phyloP scores from a whole-genome alignment of 2,888 invertebrate genomes.

The Platycheirus rosarum region DNA sequence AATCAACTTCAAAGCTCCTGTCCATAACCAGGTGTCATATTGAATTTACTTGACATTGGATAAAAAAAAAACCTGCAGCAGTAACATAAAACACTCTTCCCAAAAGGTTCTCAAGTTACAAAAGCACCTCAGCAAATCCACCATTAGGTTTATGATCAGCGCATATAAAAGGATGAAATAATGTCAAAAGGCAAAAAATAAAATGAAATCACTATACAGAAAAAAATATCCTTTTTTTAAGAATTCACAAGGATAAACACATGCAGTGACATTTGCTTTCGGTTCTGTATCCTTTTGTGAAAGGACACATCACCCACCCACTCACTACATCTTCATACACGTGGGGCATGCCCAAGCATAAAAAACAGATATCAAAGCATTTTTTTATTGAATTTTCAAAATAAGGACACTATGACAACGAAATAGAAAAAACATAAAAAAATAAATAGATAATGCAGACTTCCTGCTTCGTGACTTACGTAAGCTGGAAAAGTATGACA shows the following conservation, averaged over 20 bases:
- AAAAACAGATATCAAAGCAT: slow-evolving; percentile 52
- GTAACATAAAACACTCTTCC: background rate
- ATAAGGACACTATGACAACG: slow-evolving; percentile 53
- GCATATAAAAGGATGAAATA: too few relatives aligned
- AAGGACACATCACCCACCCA: background rate
- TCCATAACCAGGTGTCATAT: slow-evolving; percentile 48
- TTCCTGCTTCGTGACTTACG: slow-evolving; percentile 49
- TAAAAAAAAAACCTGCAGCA: background rate
- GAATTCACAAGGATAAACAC: slow-evolving; percentile 27
- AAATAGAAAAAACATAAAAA: slow-evolving; percentile 18
- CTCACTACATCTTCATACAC: background rate
- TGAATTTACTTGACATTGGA: slow-evolving; percentile 45
- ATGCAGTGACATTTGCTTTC: slow-evolving; percentile 27
- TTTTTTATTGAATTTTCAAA: slow-evolving; percentile 54
- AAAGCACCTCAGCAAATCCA: slow-evolving; percentile 20
- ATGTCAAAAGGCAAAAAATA: slow-evolving; percentile 39
- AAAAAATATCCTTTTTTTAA: slow-evolving; percentile 14
- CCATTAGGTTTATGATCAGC: slow-evolving; percentile 45
- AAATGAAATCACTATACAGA: slow-evolving; percentile 11
- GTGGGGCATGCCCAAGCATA: slow-evolving; percentile 23
- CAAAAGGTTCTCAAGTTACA: slow-evolving; percentile 16
- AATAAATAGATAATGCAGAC: background rate
- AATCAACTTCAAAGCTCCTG: slow-evolving; percentile 37
- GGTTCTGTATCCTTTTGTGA: slow-evolving; percentile 5
- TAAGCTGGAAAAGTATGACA: slow-evolving; percentile 40